phyloP scores from a whole-genome alignment of 2,797 vertebrate species.

The Helostoma temminkii region DNA sequence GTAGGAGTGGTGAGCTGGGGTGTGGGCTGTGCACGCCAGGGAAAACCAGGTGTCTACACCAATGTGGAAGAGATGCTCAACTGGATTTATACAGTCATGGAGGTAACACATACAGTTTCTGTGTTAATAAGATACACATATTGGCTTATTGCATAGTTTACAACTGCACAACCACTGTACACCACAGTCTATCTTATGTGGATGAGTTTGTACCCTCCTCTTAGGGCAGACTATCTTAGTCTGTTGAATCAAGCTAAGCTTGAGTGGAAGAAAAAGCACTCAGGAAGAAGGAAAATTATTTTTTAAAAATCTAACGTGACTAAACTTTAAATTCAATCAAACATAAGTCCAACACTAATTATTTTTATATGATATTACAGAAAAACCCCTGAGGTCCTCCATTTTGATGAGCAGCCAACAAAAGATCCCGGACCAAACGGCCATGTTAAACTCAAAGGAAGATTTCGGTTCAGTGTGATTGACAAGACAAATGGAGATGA shows the following conservation, averaged over 20 bases:
- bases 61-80: conserved; percentile 86
- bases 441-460: conserved; percentile 20
- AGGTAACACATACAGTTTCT: conserved; percentile 76
- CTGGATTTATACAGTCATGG: conserved; percentile 87
- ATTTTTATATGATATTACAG: conserved; percentile 55
- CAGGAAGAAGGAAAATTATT: background rate
- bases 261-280: background rate
- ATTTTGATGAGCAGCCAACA: conserved; percentile 4
- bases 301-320: background rate
- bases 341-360: background rate
- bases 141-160: background rate
- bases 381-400: conserved; percentile 67
- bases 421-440: background rate
- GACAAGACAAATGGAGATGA: background rate
- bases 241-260: no score
- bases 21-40: conserved; percentile 87
- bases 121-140: background rate
- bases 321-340: background rate
- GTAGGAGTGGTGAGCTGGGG: conserved; percentile 96
- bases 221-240: no score
- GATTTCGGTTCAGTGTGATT: background rate
- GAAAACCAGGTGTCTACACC: conserved; percentile 89
- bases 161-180: background rate
- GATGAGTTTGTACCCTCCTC: background rate
- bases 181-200: background rate